These are phyloP conservation scores for Phenganax subtilis DNA, from an alignment of 92 coral and sea anemone species.

Conservation along the genomic window DNA sequence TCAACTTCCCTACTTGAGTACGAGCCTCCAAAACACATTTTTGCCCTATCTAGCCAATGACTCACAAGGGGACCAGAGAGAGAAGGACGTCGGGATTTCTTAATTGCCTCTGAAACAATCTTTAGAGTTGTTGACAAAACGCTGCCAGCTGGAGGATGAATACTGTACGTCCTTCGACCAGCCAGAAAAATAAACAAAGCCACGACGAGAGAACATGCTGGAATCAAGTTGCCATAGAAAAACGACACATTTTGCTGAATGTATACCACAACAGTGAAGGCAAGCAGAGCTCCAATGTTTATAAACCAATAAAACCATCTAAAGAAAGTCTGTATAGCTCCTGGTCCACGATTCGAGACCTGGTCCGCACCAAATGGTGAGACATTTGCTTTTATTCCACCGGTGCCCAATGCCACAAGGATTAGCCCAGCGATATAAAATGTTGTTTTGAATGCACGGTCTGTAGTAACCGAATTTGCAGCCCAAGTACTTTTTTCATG, in stretches of 20 bases:
- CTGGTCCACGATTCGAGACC: constrained; percentile 68
- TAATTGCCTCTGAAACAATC: constrained; percentile 54
- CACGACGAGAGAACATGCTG: constrained; percentile 62
- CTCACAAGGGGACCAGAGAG: constrained; percentile 12
- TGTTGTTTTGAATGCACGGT: constrained; percentile 17
- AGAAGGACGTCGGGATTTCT: constrained; percentile 24
- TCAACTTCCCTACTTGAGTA: constrained; percentile 70
- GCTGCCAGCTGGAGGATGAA: constrained; percentile 79
- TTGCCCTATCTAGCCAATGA: constrained; percentile 80
- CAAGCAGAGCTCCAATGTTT: constrained; percentile 78
- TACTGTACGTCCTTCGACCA: constrained; percentile 59
- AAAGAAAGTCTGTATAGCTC: constrained; percentile 67
- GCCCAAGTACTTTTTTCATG: constrained; percentile 27
- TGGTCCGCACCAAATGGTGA: constrained; percentile 98
- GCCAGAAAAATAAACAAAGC: constrained; percentile 55
- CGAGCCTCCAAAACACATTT: constrained; percentile 61
- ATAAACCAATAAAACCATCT: constrained; percentile 98
- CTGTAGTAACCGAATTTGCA: background rate
- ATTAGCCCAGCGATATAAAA: constrained; percentile 56
- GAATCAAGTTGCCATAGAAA: constrained; percentile 71
- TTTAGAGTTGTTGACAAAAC: constrained; percentile 59
- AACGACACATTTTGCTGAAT: constrained; percentile 60
- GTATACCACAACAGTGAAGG: constrained; percentile 71
- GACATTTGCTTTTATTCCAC: constrained; percentile 92
- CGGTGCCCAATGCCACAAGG: constrained; percentile 78